Evolutionary conservation across 1,140 invertebrate species (phyloP).

Genomic region (Drosophila fuyamai): DNA sequence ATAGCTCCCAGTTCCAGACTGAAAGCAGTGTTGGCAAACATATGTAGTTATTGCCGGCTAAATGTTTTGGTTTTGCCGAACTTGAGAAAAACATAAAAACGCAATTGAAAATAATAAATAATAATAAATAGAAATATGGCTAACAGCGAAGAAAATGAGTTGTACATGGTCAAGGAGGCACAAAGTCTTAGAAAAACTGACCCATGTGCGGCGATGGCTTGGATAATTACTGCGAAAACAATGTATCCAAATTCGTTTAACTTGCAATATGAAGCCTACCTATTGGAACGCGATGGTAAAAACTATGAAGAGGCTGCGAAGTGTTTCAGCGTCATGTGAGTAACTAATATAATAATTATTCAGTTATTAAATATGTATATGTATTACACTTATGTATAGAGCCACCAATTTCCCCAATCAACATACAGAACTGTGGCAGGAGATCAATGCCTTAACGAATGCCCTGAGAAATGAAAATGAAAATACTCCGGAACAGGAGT

Average conservation of each 20-base stretch:
- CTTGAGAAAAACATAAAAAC: neutral
- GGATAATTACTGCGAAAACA: slow-evolving; percentile 95
- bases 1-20: neutral
- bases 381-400: slow-evolving; percentile 48
- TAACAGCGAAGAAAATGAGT: slow-evolving; percentile 54
- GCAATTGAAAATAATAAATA: neutral
- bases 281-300: slow-evolving; percentile 91
- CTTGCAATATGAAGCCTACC: slow-evolving; percentile 94
- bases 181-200: slow-evolving; percentile 85
- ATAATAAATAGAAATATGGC: slow-evolving; percentile 14
- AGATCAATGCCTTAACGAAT: slow-evolving; percentile 91
- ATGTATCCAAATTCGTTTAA: slow-evolving; percentile 94
- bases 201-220: slow-evolving; percentile 92
- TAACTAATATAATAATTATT: neutral
- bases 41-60: neutral
- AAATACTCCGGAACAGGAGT: slow-evolving; percentile 83
- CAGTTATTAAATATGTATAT: neutral
- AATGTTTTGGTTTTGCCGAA: slow-evolving; percentile 10
- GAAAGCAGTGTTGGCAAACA: neutral
- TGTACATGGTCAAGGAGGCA: slow-evolving; percentile 67
- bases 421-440: slow-evolving; percentile 89
- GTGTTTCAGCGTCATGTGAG: slow-evolving; percentile 89
- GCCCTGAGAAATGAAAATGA: slow-evolving; percentile 88
- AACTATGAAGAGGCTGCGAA: slow-evolving; percentile 93
- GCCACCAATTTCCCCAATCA: slow-evolving; percentile 85